Evolutionary conservation across 2,113 vertebrate genomes (phyloP), one percentile per base, ranked within the genome.

Genomic region (Silurus meridionalis): DNA sequence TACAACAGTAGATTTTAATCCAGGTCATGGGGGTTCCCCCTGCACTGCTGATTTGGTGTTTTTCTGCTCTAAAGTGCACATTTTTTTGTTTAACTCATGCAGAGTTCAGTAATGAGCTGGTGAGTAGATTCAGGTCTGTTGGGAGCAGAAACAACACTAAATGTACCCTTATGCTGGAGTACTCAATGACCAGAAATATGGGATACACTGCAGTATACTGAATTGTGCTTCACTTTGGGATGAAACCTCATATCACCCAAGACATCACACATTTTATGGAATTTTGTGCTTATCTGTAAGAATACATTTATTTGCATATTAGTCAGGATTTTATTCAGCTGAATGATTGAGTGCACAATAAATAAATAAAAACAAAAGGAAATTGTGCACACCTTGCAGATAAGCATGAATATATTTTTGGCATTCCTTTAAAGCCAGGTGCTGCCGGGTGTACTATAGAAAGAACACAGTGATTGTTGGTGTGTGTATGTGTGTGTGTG

Each of bases 391-490:
- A 58, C 75, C 37, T 69, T 67, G 84, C 77, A 85, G 84, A n/a
- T 58, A 69, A 80, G 28, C 63, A 57, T 55, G 9, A 74, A 83
- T 48, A 57, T 55, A 13, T 19, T 3, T 80, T 69, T n/a, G 63
- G 71, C 23, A 4, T 37, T 21, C 7, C 10, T 52, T 50, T 80
- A 55, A 58, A 85, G 52, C 11, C 8, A 66, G 58, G 63, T 86
- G 77, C 72, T 86, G 85, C 86, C 25, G 64, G 58, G 21, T 91
- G 85, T 89, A 90, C 71, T 80, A 81, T 88, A 87, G 67, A 87
- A 83, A 85, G 84, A 91, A 83, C 83, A 80, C 83, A 85, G 78
- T 88, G 78, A 79, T 87, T 85, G 71, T 75, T 69, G 61, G 85
- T 58, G 66, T 83, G 82, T 87, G 78, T 85, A 85, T 83, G 50